phyloP scores from a whole-genome alignment of 2,797 vertebrate genomes.

The Sebastes kiyomatsui region DNA sequence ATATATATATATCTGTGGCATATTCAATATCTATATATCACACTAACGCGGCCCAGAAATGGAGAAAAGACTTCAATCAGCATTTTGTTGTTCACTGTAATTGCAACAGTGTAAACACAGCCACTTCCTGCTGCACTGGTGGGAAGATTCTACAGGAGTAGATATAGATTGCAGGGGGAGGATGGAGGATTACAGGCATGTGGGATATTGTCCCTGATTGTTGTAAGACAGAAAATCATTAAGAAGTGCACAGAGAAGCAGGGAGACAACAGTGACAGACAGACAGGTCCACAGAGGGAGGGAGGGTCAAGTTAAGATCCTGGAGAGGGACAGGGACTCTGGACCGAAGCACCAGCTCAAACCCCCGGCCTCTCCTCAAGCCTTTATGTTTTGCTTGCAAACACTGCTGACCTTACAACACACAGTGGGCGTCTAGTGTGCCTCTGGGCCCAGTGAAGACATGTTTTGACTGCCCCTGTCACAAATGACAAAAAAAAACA shows the following conservation, averaged over 20 bases:
- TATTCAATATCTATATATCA: no score
- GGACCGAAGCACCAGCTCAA: constrained; percentile 15
- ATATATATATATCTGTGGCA: no score
- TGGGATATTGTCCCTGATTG: constrained; percentile 20
- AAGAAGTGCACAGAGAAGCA: constrained; percentile 21
- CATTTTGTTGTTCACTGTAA: background rate
- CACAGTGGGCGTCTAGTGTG: constrained; percentile 49
- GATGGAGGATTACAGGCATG: background rate
- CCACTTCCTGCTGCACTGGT: background rate
- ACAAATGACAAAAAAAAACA: constrained; percentile 48
- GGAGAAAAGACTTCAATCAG: no score
- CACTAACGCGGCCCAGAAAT: no score
- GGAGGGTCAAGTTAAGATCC: constrained; percentile 20
- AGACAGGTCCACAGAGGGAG: constrained; percentile 9
- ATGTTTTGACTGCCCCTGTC: constrained; percentile 71
- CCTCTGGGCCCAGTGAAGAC: constrained; percentile 54
- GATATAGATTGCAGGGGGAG: background rate
- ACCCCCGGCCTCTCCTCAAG: constrained; percentile 28
- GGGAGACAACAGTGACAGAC: constrained; percentile 30
- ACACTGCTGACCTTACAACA: constrained; percentile 71
- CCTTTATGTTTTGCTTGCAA: constrained; percentile 68
- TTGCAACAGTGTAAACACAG: background rate
- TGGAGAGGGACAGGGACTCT: constrained; percentile 23
- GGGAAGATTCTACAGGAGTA: background rate
- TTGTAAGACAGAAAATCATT: constrained; percentile 67